These are phyloP conservation scores for Patella caerulea DNA, from an alignment of 2,888 invertebrate species.

Conservation along the genomic window DNA sequence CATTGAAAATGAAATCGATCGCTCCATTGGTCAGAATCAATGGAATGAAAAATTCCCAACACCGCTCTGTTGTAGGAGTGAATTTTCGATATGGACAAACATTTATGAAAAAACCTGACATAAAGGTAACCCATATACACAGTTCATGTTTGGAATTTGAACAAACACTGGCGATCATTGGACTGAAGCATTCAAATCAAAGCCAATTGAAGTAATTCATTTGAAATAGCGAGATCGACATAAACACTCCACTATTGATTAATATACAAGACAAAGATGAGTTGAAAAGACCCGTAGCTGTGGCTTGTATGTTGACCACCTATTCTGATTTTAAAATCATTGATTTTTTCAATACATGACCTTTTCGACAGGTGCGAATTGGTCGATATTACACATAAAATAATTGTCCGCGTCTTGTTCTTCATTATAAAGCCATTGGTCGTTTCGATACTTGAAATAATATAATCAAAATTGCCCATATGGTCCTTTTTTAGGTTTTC, in stretches of 20 bases:
- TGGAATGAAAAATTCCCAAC: not conserved
- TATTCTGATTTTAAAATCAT: slow-evolving; percentile 30
- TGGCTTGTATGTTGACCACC: slow-evolving; percentile 26
- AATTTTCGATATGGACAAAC: slow-evolving; percentile 7
- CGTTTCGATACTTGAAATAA: not conserved
- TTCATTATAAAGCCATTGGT: not conserved
- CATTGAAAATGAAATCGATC: slow-evolving; percentile 25
- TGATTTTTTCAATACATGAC: slow-evolving; percentile 27
- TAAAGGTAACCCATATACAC: not conserved
- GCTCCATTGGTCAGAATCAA: slow-evolving; percentile 18
- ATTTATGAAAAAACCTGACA: not conserved
- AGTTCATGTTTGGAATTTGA: slow-evolving; percentile 8
- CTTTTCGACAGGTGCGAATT: slow-evolving; percentile 19
- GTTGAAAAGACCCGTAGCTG: slow-evolving; percentile 17
- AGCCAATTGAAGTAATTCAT: slow-evolving; percentile 3
- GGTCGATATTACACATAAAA: slow-evolving; percentile 18
- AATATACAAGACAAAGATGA: slow-evolving; percentile 21
- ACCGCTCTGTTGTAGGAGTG: not conserved
- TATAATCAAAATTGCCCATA: not conserved
- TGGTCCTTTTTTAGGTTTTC: too few species aligned
- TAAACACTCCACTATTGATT: slow-evolving; percentile 25
- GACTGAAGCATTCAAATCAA: slow-evolving; percentile 2
- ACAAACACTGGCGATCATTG: not conserved
- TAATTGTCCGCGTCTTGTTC: not conserved
- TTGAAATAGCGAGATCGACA: slow-evolving; percentile 13